Base-by-base conservation (phyloP, 1,140 invertebrate species). In the Drosophila rhopaloa region DNA sequence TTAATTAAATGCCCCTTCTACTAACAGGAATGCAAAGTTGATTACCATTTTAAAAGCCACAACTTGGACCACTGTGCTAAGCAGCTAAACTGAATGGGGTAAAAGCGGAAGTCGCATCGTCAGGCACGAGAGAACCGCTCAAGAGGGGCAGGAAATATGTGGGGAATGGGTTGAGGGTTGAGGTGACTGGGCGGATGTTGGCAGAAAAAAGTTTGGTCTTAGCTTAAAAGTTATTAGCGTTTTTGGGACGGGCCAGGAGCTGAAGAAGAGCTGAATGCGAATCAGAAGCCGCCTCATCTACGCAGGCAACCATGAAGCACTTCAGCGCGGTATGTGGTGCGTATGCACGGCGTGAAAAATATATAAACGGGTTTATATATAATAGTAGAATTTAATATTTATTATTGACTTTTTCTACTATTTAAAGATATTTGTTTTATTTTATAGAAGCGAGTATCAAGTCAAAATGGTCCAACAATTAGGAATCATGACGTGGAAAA, bases 151-250 rank as follows among this genome's bases (percentile, higher is more conserved):
- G 62, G 55, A 54, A 40, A 63, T 68, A 37, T 38, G 38, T 32
- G 67, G 41, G 44, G 41, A 19, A 16, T 29, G 9, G 40, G 38
- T 16, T 50, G 16, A 35, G 56, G 11, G 53, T 14, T 55, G 61
- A 56, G 59, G 55, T 57, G 62, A 61, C 65, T 61, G 66, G 55
- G 48, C 61, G 54, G 61, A 76, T 68, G 66, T 63, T 68, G 60
- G 54, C 11, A 47, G 61, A 62, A 79, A 80, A 88, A 83, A 73
- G 43, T 86, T 88, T 66, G 56, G 76, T 77, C 65, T 54, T 62
- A 89, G 84, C 84, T 89, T 84, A 89, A 89, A 89, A 89, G 84
- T 89, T 89, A 89, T 89, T 89, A 89, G 84, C 84, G 80, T 81
- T 85, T 84, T 81, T 47, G 54, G 54, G 50, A 27, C 44, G 47